phyloP scores from a whole-genome alignment of 1,140 invertebrate genomes.

The Campodea augens region DNA sequence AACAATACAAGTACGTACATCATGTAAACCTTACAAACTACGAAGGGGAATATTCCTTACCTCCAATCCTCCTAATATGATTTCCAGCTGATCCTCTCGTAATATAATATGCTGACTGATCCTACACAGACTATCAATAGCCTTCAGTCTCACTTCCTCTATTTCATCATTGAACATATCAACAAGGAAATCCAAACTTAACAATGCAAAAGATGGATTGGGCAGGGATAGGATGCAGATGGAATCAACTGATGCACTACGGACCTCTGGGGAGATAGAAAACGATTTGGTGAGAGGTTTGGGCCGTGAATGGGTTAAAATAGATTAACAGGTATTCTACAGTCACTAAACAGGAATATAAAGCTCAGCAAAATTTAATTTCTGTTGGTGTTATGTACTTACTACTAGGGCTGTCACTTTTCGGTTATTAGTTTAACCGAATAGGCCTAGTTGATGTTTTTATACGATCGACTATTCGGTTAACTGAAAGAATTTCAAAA shows the following conservation, averaged over 20 bases:
- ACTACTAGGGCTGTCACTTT: no score
- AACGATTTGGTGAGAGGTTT: not conserved
- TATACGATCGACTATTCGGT: no score
- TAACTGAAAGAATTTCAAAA: no score
- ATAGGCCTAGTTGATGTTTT: no score
- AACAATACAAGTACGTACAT: no score
- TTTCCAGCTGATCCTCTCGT: conserved; percentile 88
- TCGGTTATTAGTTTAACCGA: no score
- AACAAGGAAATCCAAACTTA: conserved; percentile 85
- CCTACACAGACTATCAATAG: conserved; percentile 76
- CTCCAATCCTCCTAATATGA: conserved; percentile 76
- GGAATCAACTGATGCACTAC: conserved; percentile 84
- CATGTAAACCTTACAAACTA: no score
- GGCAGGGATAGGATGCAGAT: conserved; percentile 72
- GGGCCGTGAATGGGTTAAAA: not conserved
- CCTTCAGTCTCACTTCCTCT: conserved; percentile 81
- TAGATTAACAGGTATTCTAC: not conserved
- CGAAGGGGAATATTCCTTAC: conserved; percentile 29
- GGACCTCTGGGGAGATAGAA: conserved; percentile 47
- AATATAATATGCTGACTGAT: conserved; percentile 76
- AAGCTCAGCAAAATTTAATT: not conserved
- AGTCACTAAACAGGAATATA: not conserved
- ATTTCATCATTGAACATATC: conserved; percentile 99
- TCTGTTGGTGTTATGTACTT: no score
- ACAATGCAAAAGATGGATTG: conserved; percentile 64